These are phyloP conservation scores for Dinoponera quadriceps DNA, from an alignment of 1,140 invertebrate genomes.

Conservation along the genomic window DNA sequence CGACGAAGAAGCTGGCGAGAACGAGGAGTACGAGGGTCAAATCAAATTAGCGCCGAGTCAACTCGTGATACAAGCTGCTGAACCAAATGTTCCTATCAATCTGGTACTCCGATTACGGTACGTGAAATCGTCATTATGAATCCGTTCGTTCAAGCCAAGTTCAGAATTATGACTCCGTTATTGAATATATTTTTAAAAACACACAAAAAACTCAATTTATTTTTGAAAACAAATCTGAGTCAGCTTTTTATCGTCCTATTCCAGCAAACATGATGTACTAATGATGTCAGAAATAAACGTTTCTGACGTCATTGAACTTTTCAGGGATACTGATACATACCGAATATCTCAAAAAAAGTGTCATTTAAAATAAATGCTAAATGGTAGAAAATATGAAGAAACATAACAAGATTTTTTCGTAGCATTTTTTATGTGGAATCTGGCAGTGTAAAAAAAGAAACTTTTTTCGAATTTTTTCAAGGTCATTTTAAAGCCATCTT, in stretches of 20 bases:
- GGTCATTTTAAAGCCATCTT: too few relatives aligned
- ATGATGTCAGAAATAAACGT: too few relatives aligned
- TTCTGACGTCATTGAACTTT: too few relatives aligned
- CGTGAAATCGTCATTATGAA: slow-evolving; percentile 47
- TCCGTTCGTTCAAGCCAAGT: neutral
- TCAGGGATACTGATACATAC: too few relatives aligned
- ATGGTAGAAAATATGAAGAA: too few relatives aligned
- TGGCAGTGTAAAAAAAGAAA: too few relatives aligned
- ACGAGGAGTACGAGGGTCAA: slow-evolving; percentile 80
- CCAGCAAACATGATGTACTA: neutral
- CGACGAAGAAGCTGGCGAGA: slow-evolving; percentile 81
- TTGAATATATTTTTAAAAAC: slow-evolving; percentile 43
- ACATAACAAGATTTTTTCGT: too few relatives aligned
- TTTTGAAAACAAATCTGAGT: slow-evolving; percentile 70
- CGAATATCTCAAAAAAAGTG: too few relatives aligned
- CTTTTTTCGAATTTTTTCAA: too few relatives aligned
- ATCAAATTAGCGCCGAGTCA: slow-evolving; percentile 78
- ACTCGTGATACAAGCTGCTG: slow-evolving; percentile 72
- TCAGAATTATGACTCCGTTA: neutral
- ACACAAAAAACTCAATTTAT: slow-evolving; percentile 72
- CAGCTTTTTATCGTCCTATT: slow-evolving; percentile 24
- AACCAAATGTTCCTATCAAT: slow-evolving; percentile 88
- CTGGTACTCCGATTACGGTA: slow-evolving; percentile 93
- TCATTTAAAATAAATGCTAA: too few relatives aligned
- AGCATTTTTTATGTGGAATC: too few relatives aligned